Conservation (phyloP, 2,888 invertebrate species). For the Carcina quercana region DNA sequence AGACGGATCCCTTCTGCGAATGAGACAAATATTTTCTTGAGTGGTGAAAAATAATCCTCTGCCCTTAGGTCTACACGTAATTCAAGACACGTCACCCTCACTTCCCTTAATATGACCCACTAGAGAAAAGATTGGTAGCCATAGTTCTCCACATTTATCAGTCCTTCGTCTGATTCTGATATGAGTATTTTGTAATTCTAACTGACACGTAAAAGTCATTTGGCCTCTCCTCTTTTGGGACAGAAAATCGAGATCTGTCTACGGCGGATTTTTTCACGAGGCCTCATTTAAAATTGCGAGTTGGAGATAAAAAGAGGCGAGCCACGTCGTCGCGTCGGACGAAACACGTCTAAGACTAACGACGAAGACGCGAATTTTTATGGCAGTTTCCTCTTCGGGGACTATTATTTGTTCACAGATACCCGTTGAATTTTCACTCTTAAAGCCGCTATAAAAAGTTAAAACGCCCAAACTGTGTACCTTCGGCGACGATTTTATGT, state of each 20-base stretch:
- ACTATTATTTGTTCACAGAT: slow-evolving; percentile 54
- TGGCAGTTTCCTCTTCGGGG: slow-evolving; percentile 53
- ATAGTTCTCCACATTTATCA: too few species aligned
- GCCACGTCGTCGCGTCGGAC: slow-evolving; percentile 32
- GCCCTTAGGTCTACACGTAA: too few species aligned
- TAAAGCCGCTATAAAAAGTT: slow-evolving; percentile 49
- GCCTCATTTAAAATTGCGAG: slow-evolving; percentile 43
- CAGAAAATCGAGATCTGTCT: slow-evolving; percentile 37
- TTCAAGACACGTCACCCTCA: too few species aligned
- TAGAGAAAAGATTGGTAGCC: too few species aligned
- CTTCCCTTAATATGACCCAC: too few species aligned
- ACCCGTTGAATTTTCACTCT: slow-evolving; percentile 51
- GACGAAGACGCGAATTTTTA: slow-evolving; percentile 63
- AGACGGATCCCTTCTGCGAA: too few species aligned
- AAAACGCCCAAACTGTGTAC: slow-evolving; percentile 37
- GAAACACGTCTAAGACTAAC: slow-evolving; percentile 69
- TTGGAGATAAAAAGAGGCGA: slow-evolving; percentile 44
- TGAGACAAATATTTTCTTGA: too few species aligned
- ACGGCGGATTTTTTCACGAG: slow-evolving; percentile 33
- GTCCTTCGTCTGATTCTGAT: slow-evolving; percentile 6
- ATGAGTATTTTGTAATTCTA: slow-evolving; percentile 15
- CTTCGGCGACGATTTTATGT: slow-evolving; percentile 31
- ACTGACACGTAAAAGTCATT: slow-evolving; percentile 23
- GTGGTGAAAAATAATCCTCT: too few species aligned
- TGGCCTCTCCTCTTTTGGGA: slow-evolving; percentile 26